A percentile compares a stretch with the other conserved stretches of the same genome.
Conservation (phyloP, 2,113 vertebrate genomes). For the Xenopus tropicalis region UCB_Xtro_10.0 CM004450.2:103860501-103861000, state of each 20-base stretch:
- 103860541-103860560: constrained; percentile 14
- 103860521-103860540: background rate
- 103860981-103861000: background rate
- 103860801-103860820: constrained; percentile 44
- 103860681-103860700: constrained; percentile 32
- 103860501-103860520: background rate
- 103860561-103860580: constrained; percentile 11
- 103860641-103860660: constrained; percentile 28
- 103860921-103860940: constrained; percentile 53
- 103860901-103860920: constrained; percentile 39
- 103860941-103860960: constrained; percentile 48
- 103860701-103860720: constrained; percentile 10
- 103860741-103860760: constrained; percentile 49
- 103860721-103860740: constrained; percentile 45
- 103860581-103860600: constrained; percentile 5
- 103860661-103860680: constrained; percentile 37
- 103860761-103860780: constrained; percentile 47
- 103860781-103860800: constrained; percentile 45
- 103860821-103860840: constrained; percentile 34
- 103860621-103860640: background rate
- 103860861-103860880: constrained; percentile 25
- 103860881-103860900: constrained; percentile 40
- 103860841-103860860: constrained; percentile 35
- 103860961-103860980: constrained; percentile 42
- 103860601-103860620: constrained; percentile 1